A percentile compares a stretch with the other conserved stretches of the same genome.
Evolutionary conservation across 1,140 invertebrate species (phyloP).

Genomic region (Leptopilina clavipes): DNA sequence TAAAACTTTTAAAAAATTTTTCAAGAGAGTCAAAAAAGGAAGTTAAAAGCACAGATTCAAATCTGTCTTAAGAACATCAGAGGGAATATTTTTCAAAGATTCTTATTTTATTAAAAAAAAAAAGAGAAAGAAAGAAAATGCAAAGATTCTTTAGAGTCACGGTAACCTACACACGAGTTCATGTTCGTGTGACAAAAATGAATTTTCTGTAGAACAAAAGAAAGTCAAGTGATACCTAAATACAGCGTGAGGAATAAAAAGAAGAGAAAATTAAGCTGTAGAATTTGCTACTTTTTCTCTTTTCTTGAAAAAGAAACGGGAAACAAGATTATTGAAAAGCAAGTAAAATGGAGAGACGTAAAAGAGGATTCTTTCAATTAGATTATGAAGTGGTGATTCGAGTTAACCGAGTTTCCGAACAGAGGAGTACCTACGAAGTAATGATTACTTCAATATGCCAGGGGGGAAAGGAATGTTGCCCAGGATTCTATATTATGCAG

Average conservation of each 20-base stretch:
- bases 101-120: too few relatives aligned
- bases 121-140: too few relatives aligned
- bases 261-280: background rate
- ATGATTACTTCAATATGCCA: conserved; percentile 25
- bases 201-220: background rate
- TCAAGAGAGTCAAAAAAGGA: too few relatives aligned
- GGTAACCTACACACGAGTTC: too few relatives aligned
- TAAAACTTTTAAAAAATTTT: too few relatives aligned
- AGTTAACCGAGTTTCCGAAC: conserved; percentile 39
- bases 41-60: too few relatives aligned
- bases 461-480: conserved; percentile 33
- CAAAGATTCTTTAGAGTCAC: too few relatives aligned
- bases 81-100: too few relatives aligned
- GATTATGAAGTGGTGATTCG: conserved; percentile 49
- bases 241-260: background rate
- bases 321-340: conserved; percentile 10
- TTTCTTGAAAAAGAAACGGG: background rate
- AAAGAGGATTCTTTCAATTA: conserved; percentile 52
- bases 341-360: conserved; percentile 2
- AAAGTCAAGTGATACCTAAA: background rate
- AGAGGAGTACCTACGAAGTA: conserved; percentile 16
- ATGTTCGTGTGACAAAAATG: background rate
- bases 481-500: conserved; percentile 56
- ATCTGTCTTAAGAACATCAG: too few relatives aligned
- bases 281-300: background rate